Evolutionary conservation across 1,140 invertebrate species (phyloP).

Genomic region (Vanessa tameamea): DNA sequence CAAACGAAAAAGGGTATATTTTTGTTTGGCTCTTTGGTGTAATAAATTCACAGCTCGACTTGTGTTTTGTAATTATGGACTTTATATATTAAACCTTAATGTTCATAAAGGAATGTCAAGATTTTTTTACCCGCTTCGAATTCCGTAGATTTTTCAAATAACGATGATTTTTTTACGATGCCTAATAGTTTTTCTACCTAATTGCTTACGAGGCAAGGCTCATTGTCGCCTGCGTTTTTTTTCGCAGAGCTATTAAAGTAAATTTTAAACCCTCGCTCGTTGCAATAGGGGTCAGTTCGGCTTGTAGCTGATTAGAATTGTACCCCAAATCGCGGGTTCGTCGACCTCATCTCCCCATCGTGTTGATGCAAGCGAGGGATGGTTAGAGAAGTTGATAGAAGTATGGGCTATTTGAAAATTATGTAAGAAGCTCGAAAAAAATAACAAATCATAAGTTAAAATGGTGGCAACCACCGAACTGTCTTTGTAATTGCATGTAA

Average conservation of each 20-base stretch:
- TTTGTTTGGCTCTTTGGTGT: neutral
- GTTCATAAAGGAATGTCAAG: neutral
- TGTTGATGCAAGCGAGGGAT: constrained; percentile 10
- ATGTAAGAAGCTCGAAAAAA: too few species aligned
- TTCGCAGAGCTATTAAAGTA: neutral
- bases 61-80: neutral
- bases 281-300: neutral
- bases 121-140: neutral
- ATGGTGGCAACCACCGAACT: too few species aligned
- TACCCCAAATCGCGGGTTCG: constrained; percentile 27
- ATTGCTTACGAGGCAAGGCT: neutral
- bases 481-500: too few species aligned
- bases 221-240: constrained; percentile 3
- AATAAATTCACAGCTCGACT: neutral
- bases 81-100: neutral
- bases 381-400: neutral
- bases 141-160: constrained; percentile 5
- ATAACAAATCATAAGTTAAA: too few species aligned
- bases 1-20: neutral
- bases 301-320: constrained; percentile 19
- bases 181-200: neutral
- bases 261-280: neutral
- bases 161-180: neutral
- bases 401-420: neutral
- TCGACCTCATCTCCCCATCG: constrained; percentile 17